A percentile compares a stretch with the other conserved stretches of the same genome.
phyloP scores from a whole-genome alignment of 2,797 vertebrate species.

The Agapornis canus region DNA sequence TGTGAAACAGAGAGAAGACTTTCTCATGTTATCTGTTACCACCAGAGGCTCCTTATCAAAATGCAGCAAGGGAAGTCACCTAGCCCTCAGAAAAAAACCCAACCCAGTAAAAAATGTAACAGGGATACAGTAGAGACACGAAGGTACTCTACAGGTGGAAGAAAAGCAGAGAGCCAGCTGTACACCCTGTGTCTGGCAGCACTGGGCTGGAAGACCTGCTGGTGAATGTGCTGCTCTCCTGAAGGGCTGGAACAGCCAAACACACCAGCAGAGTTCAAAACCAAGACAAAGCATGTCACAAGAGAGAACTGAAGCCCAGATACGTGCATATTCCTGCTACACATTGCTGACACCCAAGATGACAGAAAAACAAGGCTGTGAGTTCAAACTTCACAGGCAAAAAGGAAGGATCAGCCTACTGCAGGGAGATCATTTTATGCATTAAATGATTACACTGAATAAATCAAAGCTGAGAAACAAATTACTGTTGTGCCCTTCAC shows the following conservation, averaged over 20 bases:
- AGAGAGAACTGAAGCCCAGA: background rate
- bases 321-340: background rate
- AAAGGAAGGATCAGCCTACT: background rate
- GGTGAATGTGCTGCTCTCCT: background rate
- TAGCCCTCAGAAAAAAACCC: background rate
- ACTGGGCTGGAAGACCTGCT: rapidly evolving
- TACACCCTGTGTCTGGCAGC: background rate
- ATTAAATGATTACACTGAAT: background rate
- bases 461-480: background rate
- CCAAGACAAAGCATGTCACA: background rate
- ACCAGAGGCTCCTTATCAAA: background rate
- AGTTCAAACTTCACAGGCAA: background rate
- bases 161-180: rapidly evolving
- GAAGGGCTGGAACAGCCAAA: background rate
- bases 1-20: background rate
- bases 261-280: background rate
- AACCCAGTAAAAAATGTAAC: rapidly evolving
- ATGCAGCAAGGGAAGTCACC: background rate
- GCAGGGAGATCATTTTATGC: background rate
- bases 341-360: background rate
- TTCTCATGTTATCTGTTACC: rapidly evolving
- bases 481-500: background rate
- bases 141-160: rapidly evolving
- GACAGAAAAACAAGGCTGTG: background rate
- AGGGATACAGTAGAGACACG: background rate